phyloP scores from a whole-genome alignment of 1,140 invertebrate genomes.

The Panulirus ornatus region DNA sequence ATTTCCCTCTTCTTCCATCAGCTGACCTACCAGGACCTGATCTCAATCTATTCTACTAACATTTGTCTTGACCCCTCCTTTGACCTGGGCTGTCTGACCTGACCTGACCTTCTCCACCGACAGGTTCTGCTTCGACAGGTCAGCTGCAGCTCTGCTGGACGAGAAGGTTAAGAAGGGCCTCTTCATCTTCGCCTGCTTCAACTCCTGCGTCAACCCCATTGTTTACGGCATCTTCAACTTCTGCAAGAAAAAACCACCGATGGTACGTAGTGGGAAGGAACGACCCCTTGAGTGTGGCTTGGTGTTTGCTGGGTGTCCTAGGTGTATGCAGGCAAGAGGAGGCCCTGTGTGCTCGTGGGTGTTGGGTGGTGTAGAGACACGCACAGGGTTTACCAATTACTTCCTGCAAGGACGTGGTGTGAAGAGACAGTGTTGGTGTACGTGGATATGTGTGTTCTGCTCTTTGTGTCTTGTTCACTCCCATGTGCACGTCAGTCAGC shows the following conservation, averaged over 20 bases:
- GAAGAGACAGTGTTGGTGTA: neutral
- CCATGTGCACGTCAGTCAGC: no score
- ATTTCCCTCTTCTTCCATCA: no score
- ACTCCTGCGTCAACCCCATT: conserved; percentile 93
- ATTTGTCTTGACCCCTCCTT: no score
- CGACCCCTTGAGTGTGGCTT: neutral
- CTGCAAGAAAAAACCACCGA: conserved; percentile 61
- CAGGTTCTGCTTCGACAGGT: conserved; percentile 90
- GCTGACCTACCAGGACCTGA: no score
- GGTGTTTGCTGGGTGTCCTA: no score
- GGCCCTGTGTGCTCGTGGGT: neutral
- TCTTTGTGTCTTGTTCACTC: no score
- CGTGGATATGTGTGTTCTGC: neutral
- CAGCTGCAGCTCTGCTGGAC: conserved; percentile 86
- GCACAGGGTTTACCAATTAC: no score
- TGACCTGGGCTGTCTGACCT: no score
- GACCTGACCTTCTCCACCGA: conserved; percentile 30
- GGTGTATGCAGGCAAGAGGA: no score
- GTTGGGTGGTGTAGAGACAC: no score
- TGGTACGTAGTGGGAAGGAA: conserved; percentile 9
- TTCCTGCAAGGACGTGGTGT: no score
- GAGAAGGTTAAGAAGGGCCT: conserved; percentile 89
- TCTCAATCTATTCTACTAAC: no score
- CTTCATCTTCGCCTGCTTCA: conserved; percentile 96
- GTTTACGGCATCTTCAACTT: conserved; percentile 86